Evolutionary conservation across 1,140 invertebrate genomes (phyloP).

Genomic region (Heliconius congener): DNA sequence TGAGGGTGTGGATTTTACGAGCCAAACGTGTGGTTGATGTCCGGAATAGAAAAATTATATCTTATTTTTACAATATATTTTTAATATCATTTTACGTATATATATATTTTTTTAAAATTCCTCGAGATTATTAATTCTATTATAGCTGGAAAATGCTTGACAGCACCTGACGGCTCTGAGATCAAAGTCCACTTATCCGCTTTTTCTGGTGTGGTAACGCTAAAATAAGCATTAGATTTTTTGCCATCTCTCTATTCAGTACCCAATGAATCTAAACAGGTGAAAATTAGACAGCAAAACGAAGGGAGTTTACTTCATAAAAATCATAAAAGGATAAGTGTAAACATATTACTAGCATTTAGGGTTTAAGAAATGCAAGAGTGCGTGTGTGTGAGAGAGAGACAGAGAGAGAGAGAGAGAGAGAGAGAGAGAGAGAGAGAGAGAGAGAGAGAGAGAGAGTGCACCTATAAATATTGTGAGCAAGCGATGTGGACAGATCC

Average conservation of each 20-base stretch:
- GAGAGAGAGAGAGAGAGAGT: not conserved
- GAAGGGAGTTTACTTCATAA: not conserved
- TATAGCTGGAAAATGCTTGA: no score
- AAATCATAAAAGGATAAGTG: not conserved
- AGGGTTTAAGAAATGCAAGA: not conserved
- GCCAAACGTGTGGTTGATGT: not conserved
- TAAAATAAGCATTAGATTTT: no score
- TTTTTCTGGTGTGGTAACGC: no score
- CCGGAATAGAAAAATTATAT: not conserved
- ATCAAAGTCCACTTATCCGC: no score
- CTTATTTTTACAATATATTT: not conserved
- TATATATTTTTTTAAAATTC: no score
- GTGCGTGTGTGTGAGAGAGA: not conserved
- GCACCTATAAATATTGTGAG: conserved; percentile 21
- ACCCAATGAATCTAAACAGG: not conserved
- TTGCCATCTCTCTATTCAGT: no score
- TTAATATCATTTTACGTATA: no score
- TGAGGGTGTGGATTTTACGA: conserved; percentile 4
- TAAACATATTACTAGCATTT: not conserved
- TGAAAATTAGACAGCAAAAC: not conserved
- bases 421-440: not conserved
- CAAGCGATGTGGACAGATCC: conserved; percentile 23
- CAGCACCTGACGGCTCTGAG: no score
- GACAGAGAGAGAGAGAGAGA: not conserved
- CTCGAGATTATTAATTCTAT: no score